Base-by-base conservation (phyloP, 1,140 invertebrate genomes). In the Tetranychus cinnabarinus region DNA sequence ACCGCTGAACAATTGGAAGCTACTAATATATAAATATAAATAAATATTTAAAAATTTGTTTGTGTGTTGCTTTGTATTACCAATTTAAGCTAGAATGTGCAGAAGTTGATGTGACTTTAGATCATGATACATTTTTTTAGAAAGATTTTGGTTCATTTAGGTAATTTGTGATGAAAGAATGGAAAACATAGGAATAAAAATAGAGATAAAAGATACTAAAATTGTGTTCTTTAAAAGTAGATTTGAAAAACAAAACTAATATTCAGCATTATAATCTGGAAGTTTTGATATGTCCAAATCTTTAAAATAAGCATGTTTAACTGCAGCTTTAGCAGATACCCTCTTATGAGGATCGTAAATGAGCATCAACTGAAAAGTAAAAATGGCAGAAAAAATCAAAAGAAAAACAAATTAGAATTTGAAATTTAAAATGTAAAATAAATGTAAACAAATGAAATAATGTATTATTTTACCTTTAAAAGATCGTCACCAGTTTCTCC, bases 261-360 rank as follows among this genome's bases (percentile, higher is more conserved):
- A 52, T 31, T 52, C 50, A 23, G 31, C 31, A 52, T 13, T 33
- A 52, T 52, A 52, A 52, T 52, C 37, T 42, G 61, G 61, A 23
- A 62, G 33, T 13, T n/a, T 56, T 7, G 59, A 37, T 1, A 12
- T 47, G 15, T 46, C 37, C 39, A 88, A 77, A 69, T 83, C 78
- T 55, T 79, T 74, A 69, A 95, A 88, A 71, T 86, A 95, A 1
- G 76, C 72, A 73, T 91, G 87, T 12, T 75, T 67, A 4, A 88
- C 67, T 56, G 82, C 79, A 46, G 76, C 75, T 68, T 82, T 80
- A 12, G 84, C 83, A 31, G 79, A 79, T 66, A 89, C 83, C 68
- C 88, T 77, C 56, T 78, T 71, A 10, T 77, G 73, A 50, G 88
- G 86, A 72, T 88, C 79, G 68, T 88, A 91, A 1, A 82, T 73